Percentiles rank a stretch among this genome's conserved stretches.
Evolutionary conservation across 2,888 invertebrate genomes (phyloP).

Genomic region (Imbricaverruca yamaguchii): DNA sequence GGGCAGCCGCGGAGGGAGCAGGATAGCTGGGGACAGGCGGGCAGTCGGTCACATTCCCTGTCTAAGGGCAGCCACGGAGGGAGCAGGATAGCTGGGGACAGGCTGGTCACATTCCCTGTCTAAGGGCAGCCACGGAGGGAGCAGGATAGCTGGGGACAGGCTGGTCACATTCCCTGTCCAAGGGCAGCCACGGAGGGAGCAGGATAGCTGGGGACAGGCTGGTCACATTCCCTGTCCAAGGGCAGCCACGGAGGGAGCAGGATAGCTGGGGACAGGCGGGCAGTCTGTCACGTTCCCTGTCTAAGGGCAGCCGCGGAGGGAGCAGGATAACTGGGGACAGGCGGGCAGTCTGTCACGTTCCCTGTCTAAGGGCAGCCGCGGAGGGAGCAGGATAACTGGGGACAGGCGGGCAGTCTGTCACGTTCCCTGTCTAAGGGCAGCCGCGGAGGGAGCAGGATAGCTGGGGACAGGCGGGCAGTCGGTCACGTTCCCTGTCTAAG

Average conservation of each 20-base stretch:
- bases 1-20: too few relatives aligned
- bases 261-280: background rate
- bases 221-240: too few relatives aligned
- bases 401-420: background rate
- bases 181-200: too few relatives aligned
- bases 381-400: background rate
- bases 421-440: too few relatives aligned
- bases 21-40: background rate
- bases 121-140: too few relatives aligned
- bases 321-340: background rate
- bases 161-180: too few relatives aligned
- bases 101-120: too few relatives aligned
- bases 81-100: background rate
- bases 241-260: too few relatives aligned
- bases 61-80: too few relatives aligned
- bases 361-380: too few relatives aligned
- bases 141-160: background rate
- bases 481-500: too few relatives aligned
- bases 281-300: background rate
- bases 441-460: background rate
- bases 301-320: too few relatives aligned
- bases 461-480: background rate
- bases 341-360: background rate
- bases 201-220: background rate
- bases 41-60: background rate